Base-by-base conservation (phyloP, 2,888 invertebrate species). In the Drosophila demipolita region DNA sequence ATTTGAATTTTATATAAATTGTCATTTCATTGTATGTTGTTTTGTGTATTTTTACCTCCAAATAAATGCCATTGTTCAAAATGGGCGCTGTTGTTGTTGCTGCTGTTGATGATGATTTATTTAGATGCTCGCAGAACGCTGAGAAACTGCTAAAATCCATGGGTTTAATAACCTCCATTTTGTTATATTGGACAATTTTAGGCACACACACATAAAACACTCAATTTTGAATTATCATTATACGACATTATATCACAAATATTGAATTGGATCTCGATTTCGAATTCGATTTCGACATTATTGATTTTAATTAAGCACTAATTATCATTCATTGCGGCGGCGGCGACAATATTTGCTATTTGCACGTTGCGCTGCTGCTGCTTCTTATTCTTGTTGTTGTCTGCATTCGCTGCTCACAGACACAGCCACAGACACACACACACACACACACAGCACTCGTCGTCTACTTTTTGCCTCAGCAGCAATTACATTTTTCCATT, bases 151-250 rank as follows among this genome's bases (percentile, higher is more conserved):
- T 91, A 79, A 91, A 91, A 90, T 91, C 91, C 91, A 91, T 91
- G 70, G 92, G 92, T 86, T 92, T 91, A 87, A 91, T 92, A 85
- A 91, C 91, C 91, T 91, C 92, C 91, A 91, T 91, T 88, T 88
- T 89, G 54, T 67, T 89, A 52, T 67, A 63, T 70, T 78, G 20
- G 53, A 64, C 33, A 58, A 42, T 64, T 60, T 65, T 62, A 62
- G 62, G 62, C 64, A 74, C 67, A 74, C n/a, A 65, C 52, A 66
- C 54, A 71, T 3, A 38, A 29, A 45, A 35, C 52, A 60, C 52
- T 45, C n/a, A 57, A 64, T 61, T 74, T 55, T 57, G 48, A 53
- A 62, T 59, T 66, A 71, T 66, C 72, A 63, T 52, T 75, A 48
- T 52, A 64, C 52, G 50, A 50, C 45, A 55, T 53, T 73, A 64